A percentile compares a stretch with the other conserved stretches of the same genome.
Conservation (phyloP, 2,888 invertebrate genomes). For the Platycheirus rosarum region DNA sequence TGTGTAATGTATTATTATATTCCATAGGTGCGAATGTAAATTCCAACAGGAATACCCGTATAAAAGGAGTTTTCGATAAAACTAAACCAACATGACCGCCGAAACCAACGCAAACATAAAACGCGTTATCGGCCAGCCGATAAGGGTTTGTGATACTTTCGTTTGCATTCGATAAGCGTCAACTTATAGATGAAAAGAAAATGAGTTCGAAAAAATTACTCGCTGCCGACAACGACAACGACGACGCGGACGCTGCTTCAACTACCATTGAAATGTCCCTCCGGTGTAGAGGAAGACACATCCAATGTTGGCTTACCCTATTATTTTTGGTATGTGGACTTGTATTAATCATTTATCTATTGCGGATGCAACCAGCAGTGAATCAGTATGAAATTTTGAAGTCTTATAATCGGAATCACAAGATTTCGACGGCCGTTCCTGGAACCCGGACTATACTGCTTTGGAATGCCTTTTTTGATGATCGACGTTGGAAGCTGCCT, state of each 20-base stretch:
- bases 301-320: conserved; percentile 13
- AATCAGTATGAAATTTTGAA: conserved; percentile 79
- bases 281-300: conserved; percentile 1
- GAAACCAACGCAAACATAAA: conserved; percentile 7
- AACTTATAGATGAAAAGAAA: conserved; percentile 3
- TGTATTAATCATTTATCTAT: conserved; percentile 73
- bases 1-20: too few species aligned
- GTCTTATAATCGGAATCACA: conserved; percentile 63
- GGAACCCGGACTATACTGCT: conserved; percentile 77
- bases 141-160: conserved; percentile 15
- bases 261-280: conserved; percentile 29
- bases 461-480: conserved; percentile 80
- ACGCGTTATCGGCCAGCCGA: conserved; percentile 28
- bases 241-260: not conserved
- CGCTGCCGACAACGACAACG: not conserved
- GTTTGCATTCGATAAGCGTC: conserved; percentile 33
- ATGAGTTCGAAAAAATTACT: conserved; percentile 59
- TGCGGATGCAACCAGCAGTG: conserved; percentile 76
- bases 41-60: not conserved
- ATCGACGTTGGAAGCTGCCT: conserved; percentile 78
- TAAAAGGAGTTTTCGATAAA: not conserved
- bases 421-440: conserved; percentile 6
- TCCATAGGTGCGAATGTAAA: not conserved
- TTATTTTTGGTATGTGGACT: conserved; percentile 31
- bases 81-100: conserved; percentile 7